Evolutionary conservation across 1,140 invertebrate genomes (phyloP), one percentile per base, ranked within the genome.

Genomic region (Lucilia sericata): DNA sequence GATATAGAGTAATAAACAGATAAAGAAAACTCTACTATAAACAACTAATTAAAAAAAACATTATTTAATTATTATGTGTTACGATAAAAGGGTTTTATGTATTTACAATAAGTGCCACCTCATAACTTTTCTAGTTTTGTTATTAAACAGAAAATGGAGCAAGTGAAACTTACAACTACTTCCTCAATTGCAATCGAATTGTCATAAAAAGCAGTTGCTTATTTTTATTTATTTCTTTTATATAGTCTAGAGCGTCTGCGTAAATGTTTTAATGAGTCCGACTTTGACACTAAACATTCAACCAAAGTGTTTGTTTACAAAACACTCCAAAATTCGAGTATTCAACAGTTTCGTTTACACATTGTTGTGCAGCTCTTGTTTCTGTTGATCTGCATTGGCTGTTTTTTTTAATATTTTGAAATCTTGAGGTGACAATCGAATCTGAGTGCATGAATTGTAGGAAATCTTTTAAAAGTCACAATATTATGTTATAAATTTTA

Each of bases 231-330:
- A n/a, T 60, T 60, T 60, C 14, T 17, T 60, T n/a, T 17, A n/a
- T 60, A 30, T 60, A n/a, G 55, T n/a, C 14, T 75, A 25, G 17
- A 7, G 76, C 76, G 76, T 49, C 47, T 80, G 42, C 76, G 76
- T 78, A 17, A 47, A 36, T 78, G 17, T 34, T 3, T 78, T 70
- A 21, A 55, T 21, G 65, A 21, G 75, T 36, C 75, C 2, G 34
- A 19, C 34, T 47, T 82, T 75, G 65, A 83, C 70, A 83, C 70
- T 83, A 83, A 83, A 83, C 82, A 75, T 42, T 17, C 25, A 65
- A 8, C n/a, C 14, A 82, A 49, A 75, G 70, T 83, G 70, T 83
- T 83, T 83, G 42, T 83, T 83, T 83, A 74, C 74, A 83, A 83
- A 83, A 83, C 82, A 83, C 82, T 83, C 47, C 70, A n/a, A 75